Evolutionary conservation across 2,888 invertebrate species (phyloP), one percentile per base, ranked within the genome.

Genomic region (Euspilapteryx auroguttella): DNA sequence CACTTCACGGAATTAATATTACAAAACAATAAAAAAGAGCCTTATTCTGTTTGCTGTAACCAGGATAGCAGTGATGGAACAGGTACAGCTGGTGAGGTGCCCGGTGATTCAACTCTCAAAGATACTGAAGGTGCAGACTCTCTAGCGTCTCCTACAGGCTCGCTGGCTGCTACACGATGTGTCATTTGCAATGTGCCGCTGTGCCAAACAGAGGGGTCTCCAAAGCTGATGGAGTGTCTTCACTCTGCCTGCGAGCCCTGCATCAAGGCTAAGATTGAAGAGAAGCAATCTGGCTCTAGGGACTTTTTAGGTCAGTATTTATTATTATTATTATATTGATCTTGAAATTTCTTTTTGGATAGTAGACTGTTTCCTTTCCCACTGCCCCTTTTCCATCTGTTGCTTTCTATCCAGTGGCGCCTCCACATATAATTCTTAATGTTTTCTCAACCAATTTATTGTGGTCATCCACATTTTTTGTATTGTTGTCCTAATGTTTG

Each of bases 141-240:
- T 29, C 53, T 65, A 41, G 66, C 56, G 17, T 61, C 66, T 14
- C 65, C 65, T n/a, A 32, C 42, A 15, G 47, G 49, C 9, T 45
- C 50, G 21, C 55, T 55, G 29, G 17, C 29, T 1, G 52, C 58
- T 21, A 65, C 73, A 34, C 80, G 79, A 53, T 82, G 82, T 49
- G 78, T 79, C 35, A 69, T 77, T 49, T 82, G 81, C 49, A 38
- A 41, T 30, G 37, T 42, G 11, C 34, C 49, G 34, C 61, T 76
- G 14, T 45, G 57, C 30, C 48, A 45, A 27, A 43, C 55, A n/a
- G 66, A 66, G 2, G 75, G 75, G 43, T 66, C 64, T 28, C 90
- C 93, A 20, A 91, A 90, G 68, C 78, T 94, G 34, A 73, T 94
- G 49, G 91, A 91, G 63, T 94, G 94, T 56, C 78, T 94, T 40